These are phyloP conservation scores for Ormyrus rosae DNA, from an alignment of 2,888 invertebrate species.

Conservation along the genomic window DNA sequence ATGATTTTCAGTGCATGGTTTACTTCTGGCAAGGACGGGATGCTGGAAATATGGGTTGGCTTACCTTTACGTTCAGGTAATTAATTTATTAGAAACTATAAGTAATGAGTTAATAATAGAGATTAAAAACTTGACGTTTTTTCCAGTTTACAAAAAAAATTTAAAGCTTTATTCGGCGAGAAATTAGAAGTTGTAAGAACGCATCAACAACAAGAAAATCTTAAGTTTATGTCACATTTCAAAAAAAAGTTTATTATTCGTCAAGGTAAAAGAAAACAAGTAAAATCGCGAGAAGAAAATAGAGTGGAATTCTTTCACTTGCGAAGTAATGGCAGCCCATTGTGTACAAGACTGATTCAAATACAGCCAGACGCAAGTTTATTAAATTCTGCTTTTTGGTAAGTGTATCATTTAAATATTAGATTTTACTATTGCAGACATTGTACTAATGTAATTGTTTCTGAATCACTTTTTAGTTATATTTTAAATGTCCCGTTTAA, in stretches of 20 bases:
- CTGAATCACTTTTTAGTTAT: constrained; percentile 78
- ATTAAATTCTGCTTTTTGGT: constrained; percentile 97
- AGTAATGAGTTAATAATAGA: constrained; percentile 51
- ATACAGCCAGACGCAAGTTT: constrained; percentile 89
- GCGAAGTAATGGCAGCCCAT: constrained; percentile 95
- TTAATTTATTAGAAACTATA: background rate
- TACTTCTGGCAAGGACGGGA: constrained; percentile 99
- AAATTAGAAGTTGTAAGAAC: constrained; percentile 96
- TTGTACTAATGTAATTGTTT: background rate
- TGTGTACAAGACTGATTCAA: constrained; percentile 95
- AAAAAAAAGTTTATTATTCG: constrained; percentile 95
- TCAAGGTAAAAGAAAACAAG: constrained; percentile 86
- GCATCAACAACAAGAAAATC: constrained; percentile 98
- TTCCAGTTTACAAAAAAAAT: constrained; percentile 88
- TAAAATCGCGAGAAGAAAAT: constrained; percentile 66
- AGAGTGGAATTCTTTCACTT: constrained; percentile 94
- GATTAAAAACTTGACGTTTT: background rate
- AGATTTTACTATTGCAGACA: background rate
- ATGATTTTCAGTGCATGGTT: constrained; percentile 95
- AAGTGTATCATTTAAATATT: constrained; percentile 66
- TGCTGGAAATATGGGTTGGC: constrained; percentile 99
- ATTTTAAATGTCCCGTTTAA: constrained; percentile 95
- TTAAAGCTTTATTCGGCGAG: constrained; percentile 90
- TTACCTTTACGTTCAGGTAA: constrained; percentile 96
- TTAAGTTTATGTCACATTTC: constrained; percentile 99